Base-by-base conservation (phyloP, 2,888 invertebrate species). In the Drosophila atripex region DNA sequence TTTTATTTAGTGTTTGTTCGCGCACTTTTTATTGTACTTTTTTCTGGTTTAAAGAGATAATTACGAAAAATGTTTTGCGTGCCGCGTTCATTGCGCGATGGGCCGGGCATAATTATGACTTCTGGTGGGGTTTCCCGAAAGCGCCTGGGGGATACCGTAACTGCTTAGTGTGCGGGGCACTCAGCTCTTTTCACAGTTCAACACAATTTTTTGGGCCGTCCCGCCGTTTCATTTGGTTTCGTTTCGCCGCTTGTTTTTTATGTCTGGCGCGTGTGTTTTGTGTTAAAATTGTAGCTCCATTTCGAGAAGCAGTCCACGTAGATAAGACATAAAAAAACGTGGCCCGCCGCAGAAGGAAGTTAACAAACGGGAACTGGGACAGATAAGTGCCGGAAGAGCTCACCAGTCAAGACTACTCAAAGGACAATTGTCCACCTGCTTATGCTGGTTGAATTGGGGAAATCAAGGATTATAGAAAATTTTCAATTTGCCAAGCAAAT, bases 41-140 rank as follows among this genome's bases (percentile, higher is more conserved):
- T 65, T 69, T 52, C 28, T 45, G 73, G 80, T 78, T 78, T 73
- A 72, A 78, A 72, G 74, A 84, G 86, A 84, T 84, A 84, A 84
- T 84, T 84, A 78, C 86, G 82, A 84, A 86, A 84, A 84, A 86
- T 84, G 79, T 69, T 86, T 69, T 79, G 84, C 77, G 78, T 77
- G 78, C 78, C 68, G 69, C 71, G 61, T 53, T 69, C 71, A 32
- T 64, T 57, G 68, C 64, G 57, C 52, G 68, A 73, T 77, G 83
- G 80, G 75, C 78, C 76, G 55, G 39, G 71, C 63, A 73, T 75
- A 83, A 83, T 86, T 84, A 84, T 84, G 82, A 77, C 73, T 78
- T 59, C 73, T 65, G 60, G 59, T 64, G 52, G 53, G 54, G 47
- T 14, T 35, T 51, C 21, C 23, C n/a, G 16, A 9, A 49, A 23